phyloP scores from a whole-genome alignment of 2,888 invertebrate species.

The Trissolcus japonicus region DNA sequence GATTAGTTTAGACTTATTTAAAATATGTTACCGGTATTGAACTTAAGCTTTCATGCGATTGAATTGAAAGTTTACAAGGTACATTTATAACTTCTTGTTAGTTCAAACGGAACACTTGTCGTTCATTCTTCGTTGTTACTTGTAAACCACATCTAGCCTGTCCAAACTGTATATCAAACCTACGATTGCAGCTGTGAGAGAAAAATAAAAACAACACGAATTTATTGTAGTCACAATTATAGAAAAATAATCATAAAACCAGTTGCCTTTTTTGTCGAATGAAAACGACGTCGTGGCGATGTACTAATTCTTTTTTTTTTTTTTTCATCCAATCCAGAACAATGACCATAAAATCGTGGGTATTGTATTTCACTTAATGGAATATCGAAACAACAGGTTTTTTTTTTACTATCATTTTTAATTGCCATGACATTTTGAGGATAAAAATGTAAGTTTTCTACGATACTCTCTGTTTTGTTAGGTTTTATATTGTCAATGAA shows the following conservation, averaged over 20 bases:
- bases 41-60: slow-evolving; percentile 22
- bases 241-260: no score
- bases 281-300: no score
- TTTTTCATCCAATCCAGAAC: no score
- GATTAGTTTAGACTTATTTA: neutral
- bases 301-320: no score
- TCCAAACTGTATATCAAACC: neutral
- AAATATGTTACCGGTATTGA: slow-evolving; percentile 20
- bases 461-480: neutral
- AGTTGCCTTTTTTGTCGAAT: no score
- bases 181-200: neutral
- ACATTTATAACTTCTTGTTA: slow-evolving; percentile 29
- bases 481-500: slow-evolving; percentile 14
- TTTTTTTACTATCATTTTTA: neutral
- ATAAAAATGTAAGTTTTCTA: slow-evolving; percentile 5
- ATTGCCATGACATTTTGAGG: slow-evolving; percentile 3
- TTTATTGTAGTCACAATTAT: neutral
- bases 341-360: neutral
- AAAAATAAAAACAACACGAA: neutral
- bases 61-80: slow-evolving; percentile 19
- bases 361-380: slow-evolving; percentile 2
- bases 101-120: slow-evolving; percentile 30
- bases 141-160: neutral
- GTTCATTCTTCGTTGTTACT: slow-evolving; percentile 30
- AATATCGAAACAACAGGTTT: no score